These are phyloP conservation scores for Oligia fasciuncula DNA, from an alignment of 2,888 invertebrate genomes.

Conservation along the genomic window DNA sequence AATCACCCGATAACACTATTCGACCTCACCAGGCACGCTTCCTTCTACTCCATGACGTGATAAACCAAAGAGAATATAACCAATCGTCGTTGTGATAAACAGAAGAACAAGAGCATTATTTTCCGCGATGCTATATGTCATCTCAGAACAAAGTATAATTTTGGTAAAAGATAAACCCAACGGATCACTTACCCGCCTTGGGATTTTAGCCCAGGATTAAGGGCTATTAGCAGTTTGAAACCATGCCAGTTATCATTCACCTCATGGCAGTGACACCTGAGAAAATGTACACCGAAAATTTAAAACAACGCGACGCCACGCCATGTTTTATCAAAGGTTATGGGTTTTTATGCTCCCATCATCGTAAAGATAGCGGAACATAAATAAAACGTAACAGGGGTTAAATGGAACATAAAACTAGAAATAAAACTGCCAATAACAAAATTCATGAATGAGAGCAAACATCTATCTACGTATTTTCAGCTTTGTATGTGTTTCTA, in stretches of 20 bases:
- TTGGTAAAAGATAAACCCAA: slow-evolving; percentile 1
- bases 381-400: slow-evolving; percentile 38
- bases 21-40: not conserved
- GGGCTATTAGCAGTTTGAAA: slow-evolving; percentile 7
- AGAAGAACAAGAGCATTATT: not conserved
- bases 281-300: not conserved
- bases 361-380: slow-evolving; percentile 35
- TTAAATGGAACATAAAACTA: slow-evolving; percentile 49
- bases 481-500: slow-evolving; percentile 38
- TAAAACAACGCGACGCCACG: too few species aligned
- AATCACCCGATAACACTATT: not conserved
- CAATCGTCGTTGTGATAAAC: too few species aligned
- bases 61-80: too few species aligned
- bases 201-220: slow-evolving; percentile 10
- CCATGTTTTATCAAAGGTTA: slow-evolving; percentile 13
- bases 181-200: not conserved
- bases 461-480: slow-evolving; percentile 15
- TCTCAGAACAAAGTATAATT: not conserved
- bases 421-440: slow-evolving; percentile 50
- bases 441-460: slow-evolving; percentile 45
- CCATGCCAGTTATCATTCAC: slow-evolving; percentile 2
- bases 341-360: slow-evolving; percentile 5
- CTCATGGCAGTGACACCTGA: not conserved
- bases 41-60: not conserved
- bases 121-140: not conserved